Evolutionary conservation across 1,140 invertebrate genomes (phyloP).

Genomic region (Drosophila kurseongensis): DNA sequence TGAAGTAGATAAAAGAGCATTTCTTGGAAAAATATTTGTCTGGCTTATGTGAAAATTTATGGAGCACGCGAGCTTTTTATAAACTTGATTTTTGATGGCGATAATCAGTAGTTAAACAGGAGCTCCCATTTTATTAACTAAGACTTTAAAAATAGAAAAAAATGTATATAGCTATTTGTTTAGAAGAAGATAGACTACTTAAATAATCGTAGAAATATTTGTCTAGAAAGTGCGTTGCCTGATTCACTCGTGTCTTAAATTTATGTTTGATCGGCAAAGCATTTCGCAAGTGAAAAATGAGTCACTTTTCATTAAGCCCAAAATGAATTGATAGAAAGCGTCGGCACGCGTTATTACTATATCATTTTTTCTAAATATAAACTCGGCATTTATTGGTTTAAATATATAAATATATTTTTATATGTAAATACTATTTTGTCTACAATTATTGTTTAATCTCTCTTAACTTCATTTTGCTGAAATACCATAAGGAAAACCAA

Average conservation of each 20-base stretch:
- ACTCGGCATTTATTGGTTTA: neutral
- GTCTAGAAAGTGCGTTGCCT: slow-evolving; percentile 10
- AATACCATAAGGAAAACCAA: neutral
- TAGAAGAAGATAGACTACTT: neutral
- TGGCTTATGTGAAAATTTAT: slow-evolving; percentile 32
- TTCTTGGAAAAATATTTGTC: slow-evolving; percentile 47
- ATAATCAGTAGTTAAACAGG: slow-evolving; percentile 19
- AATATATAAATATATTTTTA: too few relatives aligned
- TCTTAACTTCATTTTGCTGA: neutral
- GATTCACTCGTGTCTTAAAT: slow-evolving; percentile 20
- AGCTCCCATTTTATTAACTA: slow-evolving; percentile 11
- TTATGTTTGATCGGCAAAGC: slow-evolving; percentile 1
- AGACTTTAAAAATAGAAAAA: neutral
- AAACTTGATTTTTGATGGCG: slow-evolving; percentile 9
- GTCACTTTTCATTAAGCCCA: slow-evolving; percentile 17
- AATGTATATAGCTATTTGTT: neutral
- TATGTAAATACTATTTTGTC: too few relatives aligned
- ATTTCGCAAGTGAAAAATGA: slow-evolving; percentile 9
- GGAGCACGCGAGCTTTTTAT: slow-evolving; percentile 32
- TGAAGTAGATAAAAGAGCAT: slow-evolving; percentile 47
- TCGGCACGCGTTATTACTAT: neutral
- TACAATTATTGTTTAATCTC: too few relatives aligned
- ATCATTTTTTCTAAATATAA: neutral
- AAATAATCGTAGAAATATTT: slow-evolving; percentile 13
- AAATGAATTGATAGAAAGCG: slow-evolving; percentile 3